Evolutionary conservation across 2,888 invertebrate genomes (phyloP).

Genomic region (Sinodicranocentrus sp.): DNA sequence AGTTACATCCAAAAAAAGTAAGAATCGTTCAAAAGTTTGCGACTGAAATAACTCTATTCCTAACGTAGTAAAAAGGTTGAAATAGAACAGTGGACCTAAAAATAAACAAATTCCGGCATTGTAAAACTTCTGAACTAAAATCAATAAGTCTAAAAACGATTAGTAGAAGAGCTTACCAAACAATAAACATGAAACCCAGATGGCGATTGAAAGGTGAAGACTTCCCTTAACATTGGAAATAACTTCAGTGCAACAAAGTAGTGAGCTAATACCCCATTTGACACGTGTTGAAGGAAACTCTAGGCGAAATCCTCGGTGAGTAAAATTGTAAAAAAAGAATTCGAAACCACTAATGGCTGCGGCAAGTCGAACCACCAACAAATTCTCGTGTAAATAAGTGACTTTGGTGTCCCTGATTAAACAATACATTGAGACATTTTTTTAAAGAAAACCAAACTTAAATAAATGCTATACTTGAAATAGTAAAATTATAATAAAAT

Average conservation of each 20-base stretch:
- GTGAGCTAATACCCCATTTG: neutral
- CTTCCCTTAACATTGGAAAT: neutral
- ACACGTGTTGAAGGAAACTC: slow-evolving; percentile 21
- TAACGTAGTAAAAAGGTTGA: neutral
- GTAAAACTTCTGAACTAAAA: neutral
- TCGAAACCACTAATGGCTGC: neutral
- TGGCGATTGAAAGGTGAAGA: neutral
- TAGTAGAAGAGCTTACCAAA: neutral
- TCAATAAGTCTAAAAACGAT: neutral
- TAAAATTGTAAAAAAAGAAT: neutral
- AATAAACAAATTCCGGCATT: neutral
- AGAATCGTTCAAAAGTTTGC: neutral
- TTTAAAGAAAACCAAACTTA: neutral
- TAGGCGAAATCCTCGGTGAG: neutral
- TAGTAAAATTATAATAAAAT: neutral
- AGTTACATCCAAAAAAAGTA: slow-evolving; percentile 4
- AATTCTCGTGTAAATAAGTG: neutral
- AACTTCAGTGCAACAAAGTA: neutral
- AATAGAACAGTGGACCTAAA: slow-evolving; percentile 11
- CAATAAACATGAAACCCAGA: neutral
- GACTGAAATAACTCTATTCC: neutral
- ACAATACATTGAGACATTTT: neutral
- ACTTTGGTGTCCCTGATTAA: neutral
- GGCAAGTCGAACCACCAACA: slow-evolving; percentile 8
- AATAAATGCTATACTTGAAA: neutral